These are phyloP conservation scores for Drosophila paramelanica DNA, from an alignment of 2,888 invertebrate species.

Conservation along the genomic window DNA sequence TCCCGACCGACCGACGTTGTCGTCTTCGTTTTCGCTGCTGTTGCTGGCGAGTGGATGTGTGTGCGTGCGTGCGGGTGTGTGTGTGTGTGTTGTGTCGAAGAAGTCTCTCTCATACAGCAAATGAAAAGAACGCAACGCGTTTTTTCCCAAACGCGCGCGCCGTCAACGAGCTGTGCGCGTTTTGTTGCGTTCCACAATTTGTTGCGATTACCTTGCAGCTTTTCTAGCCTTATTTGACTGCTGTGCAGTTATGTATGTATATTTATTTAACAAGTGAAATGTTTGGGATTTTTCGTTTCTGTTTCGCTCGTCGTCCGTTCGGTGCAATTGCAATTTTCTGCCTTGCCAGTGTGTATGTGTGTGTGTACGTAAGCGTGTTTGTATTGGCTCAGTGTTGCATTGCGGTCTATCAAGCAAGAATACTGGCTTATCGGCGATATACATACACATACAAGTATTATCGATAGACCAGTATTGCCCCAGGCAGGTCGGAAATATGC, in stretches of 20 bases:
- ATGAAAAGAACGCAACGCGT: conserved; percentile 79
- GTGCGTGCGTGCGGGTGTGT: conserved; percentile 22
- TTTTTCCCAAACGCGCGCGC: conserved; percentile 67
- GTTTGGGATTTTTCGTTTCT: conserved; percentile 61
- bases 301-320: conserved; percentile 65
- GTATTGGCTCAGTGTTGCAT: conserved; percentile 56
- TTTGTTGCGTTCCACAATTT: conserved; percentile 29
- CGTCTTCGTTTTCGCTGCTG: conserved; percentile 59
- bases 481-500: conserved; percentile 1
- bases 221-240: conserved; percentile 28
- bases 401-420: conserved; percentile 31
- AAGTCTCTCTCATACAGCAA: conserved; percentile 61
- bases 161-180: conserved; percentile 48
- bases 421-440: conserved; percentile 24
- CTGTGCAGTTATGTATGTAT: conserved; percentile 38
- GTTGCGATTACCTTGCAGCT: conserved; percentile 36
- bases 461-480: conserved; percentile 35
- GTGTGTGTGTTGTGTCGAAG: conserved; percentile 50
- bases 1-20: conserved; percentile 39
- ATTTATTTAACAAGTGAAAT: conserved; percentile 53
- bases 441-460: conserved; percentile 12
- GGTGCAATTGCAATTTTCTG: conserved; percentile 74
- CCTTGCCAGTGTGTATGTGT: conserved; percentile 26
- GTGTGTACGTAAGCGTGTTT: conserved; percentile 53
- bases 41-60: conserved; percentile 37